Base-by-base conservation (phyloP, 2,888 invertebrate species). In the Habrosyne pyritoides region DNA sequence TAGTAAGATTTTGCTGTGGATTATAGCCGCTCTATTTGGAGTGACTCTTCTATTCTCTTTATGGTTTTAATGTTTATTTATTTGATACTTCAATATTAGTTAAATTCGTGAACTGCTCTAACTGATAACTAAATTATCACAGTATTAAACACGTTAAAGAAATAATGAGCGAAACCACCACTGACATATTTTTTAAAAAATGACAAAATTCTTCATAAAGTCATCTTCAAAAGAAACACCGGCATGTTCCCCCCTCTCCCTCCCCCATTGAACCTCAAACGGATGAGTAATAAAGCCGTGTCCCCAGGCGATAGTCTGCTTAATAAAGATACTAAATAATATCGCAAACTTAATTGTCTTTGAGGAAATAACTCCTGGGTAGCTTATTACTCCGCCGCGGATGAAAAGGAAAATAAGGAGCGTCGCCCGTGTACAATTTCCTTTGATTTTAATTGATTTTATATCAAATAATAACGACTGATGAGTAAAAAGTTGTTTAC, bases 391-490 rank as follows among this genome's bases (percentile, higher is more conserved):
- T 21, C 7, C 14, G 12, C 10, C 5, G 18, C 14, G 5, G 50
- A 28, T 50, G 21, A 50, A 50, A 47, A 18, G 18, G 50, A 12
- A 50, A 28, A 30, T 50, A 21, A 50, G 18, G 21, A 50, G 2
- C 50, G 42, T 12, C 18, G 18, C 14, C 28, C 28, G 28, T 21
- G 28, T 18, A 28, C 28, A 18, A 50, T 28, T 50, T 28, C 28
- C 28, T 21, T 50, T 50, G 10, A 21, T 21, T 50, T 48, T 50
- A 50, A 50, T 50, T 50, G 49, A 18, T 28, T 50, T 21, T 28
- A 18, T 50, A 28, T 21, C 14, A 48, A 48, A 24, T 48, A 48
- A n/a, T n/a, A 14, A 48, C 22, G 24, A n/a, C 1, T 18, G 42
- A 42, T 3, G 8, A 8, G 42, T 42, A 18, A 42, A 42, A 42